Conservation (phyloP, 2,797 vertebrate genomes). For the Parauchenoglanis ngamensis region DNA sequence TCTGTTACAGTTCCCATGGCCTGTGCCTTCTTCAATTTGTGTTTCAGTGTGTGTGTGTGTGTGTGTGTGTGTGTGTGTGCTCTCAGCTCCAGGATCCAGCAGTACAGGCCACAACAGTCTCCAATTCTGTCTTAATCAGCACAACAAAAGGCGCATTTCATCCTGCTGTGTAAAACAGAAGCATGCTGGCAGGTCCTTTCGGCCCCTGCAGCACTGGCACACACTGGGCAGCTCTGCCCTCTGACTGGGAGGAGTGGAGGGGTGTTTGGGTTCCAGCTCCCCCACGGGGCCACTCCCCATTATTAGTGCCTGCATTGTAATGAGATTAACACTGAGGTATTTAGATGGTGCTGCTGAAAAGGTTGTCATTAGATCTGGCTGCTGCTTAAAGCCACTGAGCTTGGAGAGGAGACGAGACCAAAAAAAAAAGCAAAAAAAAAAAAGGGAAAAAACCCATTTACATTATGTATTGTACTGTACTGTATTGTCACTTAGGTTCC, state of each 20-base stretch:
- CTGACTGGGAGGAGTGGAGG: not conserved
- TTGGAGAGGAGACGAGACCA: conserved; percentile 7
- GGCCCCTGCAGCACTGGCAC: conserved; percentile 7
- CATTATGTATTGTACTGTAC: not conserved
- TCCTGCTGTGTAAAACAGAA: conserved; percentile 53
- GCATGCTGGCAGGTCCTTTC: conserved; percentile 33
- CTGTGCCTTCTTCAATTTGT: not conserved
- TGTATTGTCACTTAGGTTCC: not conserved
- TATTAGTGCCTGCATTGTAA: conserved; percentile 53
- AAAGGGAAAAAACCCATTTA: not conserved
- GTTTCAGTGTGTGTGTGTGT: not conserved
- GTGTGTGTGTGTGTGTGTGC: conserved; percentile 4
- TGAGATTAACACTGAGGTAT: conserved; percentile 55
- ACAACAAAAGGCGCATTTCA: conserved; percentile 51
- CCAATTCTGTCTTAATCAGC: conserved; percentile 51
- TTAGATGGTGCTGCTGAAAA: conserved; percentile 50
- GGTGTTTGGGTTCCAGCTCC: conserved; percentile 36
- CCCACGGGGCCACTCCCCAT: conserved; percentile 49
- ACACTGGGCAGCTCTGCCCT: conserved; percentile 25
- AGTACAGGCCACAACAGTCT: conserved; percentile 30
- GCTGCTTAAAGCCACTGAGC: conserved; percentile 1
- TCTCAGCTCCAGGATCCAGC: conserved; percentile 10
- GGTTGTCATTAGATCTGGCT: conserved; percentile 53
- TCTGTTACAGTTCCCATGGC: conserved; percentile 49
- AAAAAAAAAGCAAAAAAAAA: not conserved